Evolutionary conservation across 1,140 invertebrate species (phyloP).

Genomic region (Aphelinus atriplicis): DNA sequence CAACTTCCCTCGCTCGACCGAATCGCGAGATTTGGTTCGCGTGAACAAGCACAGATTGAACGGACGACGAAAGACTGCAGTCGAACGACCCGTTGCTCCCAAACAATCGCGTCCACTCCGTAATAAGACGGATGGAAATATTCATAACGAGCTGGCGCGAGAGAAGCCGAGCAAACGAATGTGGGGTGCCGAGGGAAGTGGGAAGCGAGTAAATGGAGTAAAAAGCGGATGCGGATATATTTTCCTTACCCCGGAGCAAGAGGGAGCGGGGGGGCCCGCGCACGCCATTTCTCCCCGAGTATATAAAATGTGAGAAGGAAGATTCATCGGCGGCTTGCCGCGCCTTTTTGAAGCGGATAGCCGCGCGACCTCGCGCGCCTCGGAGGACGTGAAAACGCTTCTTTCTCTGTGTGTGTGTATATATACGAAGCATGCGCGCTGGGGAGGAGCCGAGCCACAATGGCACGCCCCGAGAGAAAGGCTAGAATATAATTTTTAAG

Average conservation of each 20-base stretch:
- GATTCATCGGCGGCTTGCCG: conserved; percentile 25
- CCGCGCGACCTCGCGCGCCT: background rate
- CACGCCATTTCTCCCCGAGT: conserved; percentile 14
- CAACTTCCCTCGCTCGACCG: too few species aligned
- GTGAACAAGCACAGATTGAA: too few species aligned
- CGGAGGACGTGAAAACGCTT: conserved; percentile 32
- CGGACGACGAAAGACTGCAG: too few species aligned
- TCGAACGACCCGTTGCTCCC: too few species aligned
- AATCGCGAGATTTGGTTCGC: too few species aligned
- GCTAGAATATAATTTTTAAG: conserved; percentile 43
- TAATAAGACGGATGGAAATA: too few species aligned
- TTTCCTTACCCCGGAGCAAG: conserved; percentile 1
- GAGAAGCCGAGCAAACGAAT: too few species aligned
- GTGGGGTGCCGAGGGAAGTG: too few species aligned
- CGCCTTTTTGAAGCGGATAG: conserved; percentile 13
- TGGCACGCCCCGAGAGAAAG: background rate
- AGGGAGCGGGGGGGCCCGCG: background rate
- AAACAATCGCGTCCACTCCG: too few species aligned
- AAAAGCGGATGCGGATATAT: conserved; percentile 12
- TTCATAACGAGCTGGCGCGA: too few species aligned
- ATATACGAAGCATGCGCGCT: too few species aligned
- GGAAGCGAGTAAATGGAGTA: background rate
- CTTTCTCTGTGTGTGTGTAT: conserved; percentile 4
- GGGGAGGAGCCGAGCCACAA: too few species aligned
- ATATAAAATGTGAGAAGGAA: conserved; percentile 23